Evolutionary conservation across 2,113 vertebrate species (phyloP), one percentile per base, ranked within the genome.

Genomic region (Cyphotilapia sp.): DNA sequence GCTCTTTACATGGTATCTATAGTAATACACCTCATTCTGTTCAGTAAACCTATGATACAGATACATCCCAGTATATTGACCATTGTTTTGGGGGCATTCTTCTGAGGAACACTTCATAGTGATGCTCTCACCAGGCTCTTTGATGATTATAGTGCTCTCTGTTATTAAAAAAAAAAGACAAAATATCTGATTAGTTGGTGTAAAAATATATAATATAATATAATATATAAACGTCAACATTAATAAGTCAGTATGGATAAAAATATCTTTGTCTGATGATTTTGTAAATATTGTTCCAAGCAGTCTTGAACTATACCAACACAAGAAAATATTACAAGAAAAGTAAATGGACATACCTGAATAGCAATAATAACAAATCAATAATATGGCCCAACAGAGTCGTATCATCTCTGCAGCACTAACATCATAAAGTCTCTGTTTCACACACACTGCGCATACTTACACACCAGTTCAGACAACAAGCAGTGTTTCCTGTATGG

Each of bases 331-430:
- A 40, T 81, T 19, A 63, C 1, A 27, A 8, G 4, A 38, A 24
- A 80, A 66, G 10, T 10, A 27, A 81, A 74, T 9, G 4, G 4
- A 80, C 38, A 1, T 89, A 94, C 93, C 84, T 81, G 90, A 88
- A 35, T 5, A n/a, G 33, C 27, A 42, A 38, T 24, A 87, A 38
- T 85, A n/a, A 40, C 57, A 88, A 22, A 91, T 61, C 33, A 86
- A 35, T 56, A 90, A 27, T 6, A 61, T 4, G 22, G 4, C 14
- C 49, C 31, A 85, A 16, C 4, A 13, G 11, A 63, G 10, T 1
- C 2, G 9, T 42, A 22, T 61, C 89, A 89, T 94, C 19, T 8
- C 35, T 82, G 51, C 24, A 47, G 31, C 24, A 22, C 24, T 69
- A 9, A 69, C n/a, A 54, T 22, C 8, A 19, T 4, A 8, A 4